Base-by-base conservation (phyloP, 2,797 vertebrate genomes). In the Enoplosus armatus region DNA sequence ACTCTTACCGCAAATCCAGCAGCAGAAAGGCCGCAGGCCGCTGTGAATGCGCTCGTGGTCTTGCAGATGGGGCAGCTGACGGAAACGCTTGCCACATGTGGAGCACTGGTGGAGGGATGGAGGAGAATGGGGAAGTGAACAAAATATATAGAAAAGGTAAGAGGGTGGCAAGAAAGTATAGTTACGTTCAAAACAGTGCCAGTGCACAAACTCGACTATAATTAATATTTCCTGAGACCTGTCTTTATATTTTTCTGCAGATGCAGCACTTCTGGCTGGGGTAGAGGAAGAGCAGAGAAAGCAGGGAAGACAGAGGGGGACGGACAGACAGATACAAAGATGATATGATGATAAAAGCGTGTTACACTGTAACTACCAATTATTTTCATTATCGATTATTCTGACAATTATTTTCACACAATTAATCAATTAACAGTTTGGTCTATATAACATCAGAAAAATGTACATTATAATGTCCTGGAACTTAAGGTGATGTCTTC, bases 1-100 rank as follows among this genome's bases (percentile, higher is more conserved):
- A 55, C 96, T 97, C 87, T 97, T 97, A 14, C 97, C 97, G 0
- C 97, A 98, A 27, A 97, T 96, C 85, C 96, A 96, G 75, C 97
- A 98, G 66, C 94, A 95, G 75, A 98, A 98, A 0, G 97, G 97
- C 14, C 96, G 80, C 93, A 95, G 61, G 0, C 96, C 96, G 0
- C 94, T 95, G 33, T 98, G 97, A 62, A 97, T 94, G 0, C 96
- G 95, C 89, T 97, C 96, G 0, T 98, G 97, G 4, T 97, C 96
- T 73, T 97, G 95, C n/a, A 98, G 93, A 43, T 97, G 95, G 0
- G 96, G 95, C 1, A 96, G 92, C 87, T 96, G 95, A 89, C 96
- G 24, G 94, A 97, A 96, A 35, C 95, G 92, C 82, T 96, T 96
- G n/a, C 93, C 92, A 72, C 95, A 96, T 1, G 93, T 93, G 71